Evolutionary conservation across 2,888 invertebrate genomes (phyloP).

Genomic region (Acanthosepion esculentum): DNA sequence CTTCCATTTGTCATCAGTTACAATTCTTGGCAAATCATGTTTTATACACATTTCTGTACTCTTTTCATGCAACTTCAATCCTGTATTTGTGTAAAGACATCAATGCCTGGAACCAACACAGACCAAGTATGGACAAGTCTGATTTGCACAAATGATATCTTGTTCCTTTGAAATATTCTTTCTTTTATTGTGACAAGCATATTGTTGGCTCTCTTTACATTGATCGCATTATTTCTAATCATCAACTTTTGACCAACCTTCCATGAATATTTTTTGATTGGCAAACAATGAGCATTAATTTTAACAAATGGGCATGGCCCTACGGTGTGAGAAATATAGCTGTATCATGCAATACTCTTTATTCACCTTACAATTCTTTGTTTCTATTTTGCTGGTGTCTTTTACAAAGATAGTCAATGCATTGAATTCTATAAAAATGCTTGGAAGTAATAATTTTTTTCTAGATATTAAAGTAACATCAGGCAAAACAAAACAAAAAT

Average conservation of each 20-base stretch:
- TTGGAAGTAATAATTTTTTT: not conserved
- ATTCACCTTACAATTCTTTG: not conserved
- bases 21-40: not conserved
- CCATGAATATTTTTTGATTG: constrained; percentile 33
- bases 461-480: not conserved
- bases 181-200: not conserved
- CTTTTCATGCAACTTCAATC: not conserved
- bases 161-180: not conserved
- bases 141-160: not conserved
- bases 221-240: not conserved
- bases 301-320: not conserved
- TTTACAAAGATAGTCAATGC: not conserved
- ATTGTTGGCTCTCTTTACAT: not conserved
- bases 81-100: not conserved
- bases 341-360: not conserved
- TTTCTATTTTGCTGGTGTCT: not conserved
- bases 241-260: constrained; percentile 33
- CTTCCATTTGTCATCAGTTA: not conserved
- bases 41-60: not conserved
- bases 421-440: not conserved
- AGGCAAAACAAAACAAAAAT: not conserved
- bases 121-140: not conserved
- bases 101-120: not conserved
- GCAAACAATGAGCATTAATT: constrained; percentile 22
- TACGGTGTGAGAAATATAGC: not conserved